Percentiles rank a stretch among this genome's conserved stretches.
Evolutionary conservation across 37 sponge, comb jelly and placozoan genomes (phyloP).

Genomic region (Aplysina aerophoba): DNA sequence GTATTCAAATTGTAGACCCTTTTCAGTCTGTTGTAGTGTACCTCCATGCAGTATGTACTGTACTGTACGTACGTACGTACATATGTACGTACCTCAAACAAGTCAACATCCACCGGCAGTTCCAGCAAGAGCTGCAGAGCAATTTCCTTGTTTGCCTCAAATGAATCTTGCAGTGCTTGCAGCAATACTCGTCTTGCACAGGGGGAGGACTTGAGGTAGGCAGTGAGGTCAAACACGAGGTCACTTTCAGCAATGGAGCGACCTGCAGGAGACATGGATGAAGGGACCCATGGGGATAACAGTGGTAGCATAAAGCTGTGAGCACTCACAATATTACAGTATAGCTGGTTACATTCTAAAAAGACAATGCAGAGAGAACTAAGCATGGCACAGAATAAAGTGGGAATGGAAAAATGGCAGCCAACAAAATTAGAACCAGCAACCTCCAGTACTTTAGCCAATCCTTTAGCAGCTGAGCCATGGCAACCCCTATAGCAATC

Average conservation of each 20-base stretch:
- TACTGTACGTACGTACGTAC: not conserved
- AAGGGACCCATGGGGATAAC: not conserved
- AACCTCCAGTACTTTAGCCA: no score
- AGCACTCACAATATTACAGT: not conserved
- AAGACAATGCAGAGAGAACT: no score
- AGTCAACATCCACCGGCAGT: conserved; percentile 2
- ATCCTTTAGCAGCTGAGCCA: no score
- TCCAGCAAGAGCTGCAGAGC: conserved; percentile 44
- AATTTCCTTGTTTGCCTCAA: conserved; percentile 45
- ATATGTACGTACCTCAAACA: conserved; percentile 6
- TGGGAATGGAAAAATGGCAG: no score
- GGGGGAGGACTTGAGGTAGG: not conserved
- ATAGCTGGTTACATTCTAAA: not conserved
- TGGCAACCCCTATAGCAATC: no score
- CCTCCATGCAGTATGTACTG: no score
- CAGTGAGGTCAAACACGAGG: not conserved
- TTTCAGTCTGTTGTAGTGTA: no score
- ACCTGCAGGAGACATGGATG: no score
- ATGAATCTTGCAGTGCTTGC: conserved; percentile 53
- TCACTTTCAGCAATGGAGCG: not conserved
- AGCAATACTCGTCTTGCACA: conserved; percentile 25
- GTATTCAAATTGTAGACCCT: no score
- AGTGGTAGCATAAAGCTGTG: not conserved
- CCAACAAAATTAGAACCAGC: no score
- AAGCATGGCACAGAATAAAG: no score